These are phyloP conservation scores for Cerastis rubricosa DNA, from an alignment of 2,888 invertebrate species.

Conservation along the genomic window DNA sequence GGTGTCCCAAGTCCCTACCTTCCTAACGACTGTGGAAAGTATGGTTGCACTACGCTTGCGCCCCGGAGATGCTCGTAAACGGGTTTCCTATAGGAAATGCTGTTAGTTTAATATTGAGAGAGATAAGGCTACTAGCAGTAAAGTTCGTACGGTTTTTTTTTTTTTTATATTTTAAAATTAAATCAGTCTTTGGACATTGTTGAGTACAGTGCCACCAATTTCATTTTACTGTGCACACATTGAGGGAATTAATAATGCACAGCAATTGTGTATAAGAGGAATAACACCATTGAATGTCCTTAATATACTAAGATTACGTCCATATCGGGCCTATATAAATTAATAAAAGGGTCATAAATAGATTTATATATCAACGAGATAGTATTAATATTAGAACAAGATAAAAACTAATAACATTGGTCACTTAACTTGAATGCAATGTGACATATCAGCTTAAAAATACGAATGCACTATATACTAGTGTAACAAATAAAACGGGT, in stretches of 20 bases:
- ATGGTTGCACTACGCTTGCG: slow-evolving; percentile 39
- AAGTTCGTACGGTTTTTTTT: slow-evolving; percentile 9
- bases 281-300: background rate
- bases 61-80: slow-evolving; percentile 51
- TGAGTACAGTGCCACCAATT: background rate
- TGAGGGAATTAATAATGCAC: background rate
- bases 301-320: background rate
- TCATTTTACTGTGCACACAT: no score
- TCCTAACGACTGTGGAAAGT: slow-evolving; percentile 46
- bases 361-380: slow-evolving; percentile 5
- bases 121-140: slow-evolving; percentile 32
- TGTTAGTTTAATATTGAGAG: slow-evolving; percentile 56
- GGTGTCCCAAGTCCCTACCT: slow-evolving; percentile 34
- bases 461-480: slow-evolving; percentile 18
- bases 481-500: slow-evolving; percentile 23
- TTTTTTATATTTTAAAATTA: slow-evolving; percentile 16
- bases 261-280: no score
- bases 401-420: slow-evolving; percentile 39
- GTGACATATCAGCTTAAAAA: slow-evolving; percentile 26
- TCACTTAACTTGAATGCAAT: slow-evolving; percentile 2
- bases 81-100: slow-evolving; percentile 53
- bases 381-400: slow-evolving; percentile 16
- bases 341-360: slow-evolving; percentile 22
- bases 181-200: background rate
- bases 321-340: background rate